Conservation (phyloP, 1,140 invertebrate genomes). For the Drosophila nasuta region DNA sequence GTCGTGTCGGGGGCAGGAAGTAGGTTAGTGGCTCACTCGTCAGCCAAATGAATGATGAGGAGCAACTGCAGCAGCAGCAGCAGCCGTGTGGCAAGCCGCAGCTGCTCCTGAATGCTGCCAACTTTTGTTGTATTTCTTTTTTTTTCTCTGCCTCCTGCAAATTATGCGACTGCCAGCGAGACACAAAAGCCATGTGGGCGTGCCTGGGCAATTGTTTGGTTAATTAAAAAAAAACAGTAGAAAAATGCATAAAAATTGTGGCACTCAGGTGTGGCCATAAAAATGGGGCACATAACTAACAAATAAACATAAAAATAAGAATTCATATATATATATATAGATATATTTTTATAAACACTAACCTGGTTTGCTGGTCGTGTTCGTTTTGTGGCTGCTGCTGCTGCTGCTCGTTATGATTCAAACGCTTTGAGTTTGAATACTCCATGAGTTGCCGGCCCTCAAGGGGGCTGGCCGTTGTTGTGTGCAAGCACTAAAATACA, state of each 20-base stretch:
- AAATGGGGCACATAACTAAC: conserved; percentile 64
- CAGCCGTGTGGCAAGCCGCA: conserved; percentile 52
- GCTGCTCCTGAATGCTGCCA: conserved; percentile 53
- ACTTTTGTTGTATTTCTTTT: conserved; percentile 37
- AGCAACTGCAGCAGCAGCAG: conserved; percentile 62
- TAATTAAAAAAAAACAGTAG: conserved; percentile 66
- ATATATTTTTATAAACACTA: conserved; percentile 54
- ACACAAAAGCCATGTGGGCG: conserved; percentile 42
- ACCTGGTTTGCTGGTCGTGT: conserved; percentile 65
- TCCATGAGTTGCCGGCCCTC: conserved; percentile 85
- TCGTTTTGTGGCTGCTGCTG: conserved; percentile 39
- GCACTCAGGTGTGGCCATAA: conserved; percentile 67
- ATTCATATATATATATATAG: conserved; percentile 11
- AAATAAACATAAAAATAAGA: conserved; percentile 1
- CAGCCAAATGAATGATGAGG: conserved; percentile 76
- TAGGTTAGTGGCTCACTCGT: conserved; percentile 82
- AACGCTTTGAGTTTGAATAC: conserved; percentile 82
- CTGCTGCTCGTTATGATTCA: conserved; percentile 67
- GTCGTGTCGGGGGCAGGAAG: conserved; percentile 52
- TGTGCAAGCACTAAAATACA: conserved; percentile 80
- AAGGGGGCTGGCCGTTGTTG: conserved; percentile 82
- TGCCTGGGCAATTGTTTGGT: conserved; percentile 69
- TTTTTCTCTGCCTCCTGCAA: conserved; percentile 6
- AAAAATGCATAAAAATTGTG: conserved; percentile 52
- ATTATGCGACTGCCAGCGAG: conserved; percentile 32